Evolutionary conservation across 2,113 vertebrate genomes (phyloP).

Genomic region (Sorex fumeus): DNA sequence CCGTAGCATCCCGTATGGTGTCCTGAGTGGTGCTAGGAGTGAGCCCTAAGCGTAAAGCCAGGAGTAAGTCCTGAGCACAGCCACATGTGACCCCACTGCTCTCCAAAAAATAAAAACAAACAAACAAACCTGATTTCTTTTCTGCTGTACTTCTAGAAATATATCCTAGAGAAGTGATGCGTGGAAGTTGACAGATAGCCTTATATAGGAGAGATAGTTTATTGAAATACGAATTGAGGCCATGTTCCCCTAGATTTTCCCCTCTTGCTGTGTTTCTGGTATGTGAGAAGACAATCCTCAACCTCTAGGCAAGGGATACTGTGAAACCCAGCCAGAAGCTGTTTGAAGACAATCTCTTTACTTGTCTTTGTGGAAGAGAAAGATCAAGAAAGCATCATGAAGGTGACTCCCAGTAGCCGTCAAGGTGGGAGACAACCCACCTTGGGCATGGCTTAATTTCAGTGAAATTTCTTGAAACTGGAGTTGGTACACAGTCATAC

Average conservation of each 20-base stretch:
- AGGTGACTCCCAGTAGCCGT: rapidly evolving
- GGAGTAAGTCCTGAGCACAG: too few relatives aligned
- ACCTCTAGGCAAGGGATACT: too few relatives aligned
- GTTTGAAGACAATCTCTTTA: background rate
- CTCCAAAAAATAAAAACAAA: too few relatives aligned
- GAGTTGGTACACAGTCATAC: background rate
- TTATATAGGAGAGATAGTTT: background rate
- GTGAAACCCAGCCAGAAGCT: background rate
- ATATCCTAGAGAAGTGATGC: background rate
- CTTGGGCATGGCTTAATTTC: background rate
- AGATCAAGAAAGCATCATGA: background rate
- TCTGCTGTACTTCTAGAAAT: background rate
- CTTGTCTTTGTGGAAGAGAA: background rate
- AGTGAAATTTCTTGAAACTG: background rate
- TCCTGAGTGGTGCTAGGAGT: too few relatives aligned
- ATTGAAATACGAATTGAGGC: background rate
- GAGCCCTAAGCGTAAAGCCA: too few relatives aligned
- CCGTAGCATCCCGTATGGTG: too few relatives aligned
- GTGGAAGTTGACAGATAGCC: background rate
- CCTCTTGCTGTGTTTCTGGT: background rate
- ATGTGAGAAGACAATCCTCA: background rate
- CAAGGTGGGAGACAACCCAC: background rate
- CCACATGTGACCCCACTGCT: too few relatives aligned
- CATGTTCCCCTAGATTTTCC: background rate
- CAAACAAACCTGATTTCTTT: background rate